A percentile compares a stretch with the other conserved stretches of the same genome.
Evolutionary conservation across 2,797 vertebrate genomes (phyloP).

Genomic region (Ambastaia sidthimunki): DNA sequence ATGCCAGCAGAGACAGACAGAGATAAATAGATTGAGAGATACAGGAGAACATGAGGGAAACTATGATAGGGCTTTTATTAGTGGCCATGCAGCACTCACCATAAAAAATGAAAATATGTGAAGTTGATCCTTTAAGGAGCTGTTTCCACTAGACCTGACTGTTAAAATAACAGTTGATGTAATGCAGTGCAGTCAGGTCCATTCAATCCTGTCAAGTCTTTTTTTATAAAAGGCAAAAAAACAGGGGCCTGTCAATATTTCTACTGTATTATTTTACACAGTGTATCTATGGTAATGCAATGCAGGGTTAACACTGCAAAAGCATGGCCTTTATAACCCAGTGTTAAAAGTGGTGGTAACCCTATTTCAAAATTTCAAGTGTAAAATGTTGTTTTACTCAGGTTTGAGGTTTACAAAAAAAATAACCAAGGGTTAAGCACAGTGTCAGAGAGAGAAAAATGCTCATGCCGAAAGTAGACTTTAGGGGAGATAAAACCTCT

Average conservation of each 20-base stretch:
- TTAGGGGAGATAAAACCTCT: no score
- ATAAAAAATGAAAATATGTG: neutral
- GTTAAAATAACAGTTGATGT: neutral
- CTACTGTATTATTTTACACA: no score
- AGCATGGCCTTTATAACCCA: no score
- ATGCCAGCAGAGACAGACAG: neutral
- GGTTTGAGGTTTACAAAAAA: neutral
- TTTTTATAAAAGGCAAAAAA: no score
- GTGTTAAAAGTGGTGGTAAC: neutral
- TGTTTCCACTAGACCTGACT: neutral
- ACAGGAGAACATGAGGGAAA: constrained; percentile 31
- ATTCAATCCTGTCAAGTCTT: no score
- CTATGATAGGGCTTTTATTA: constrained; percentile 15
- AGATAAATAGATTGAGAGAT: constrained; percentile 42
- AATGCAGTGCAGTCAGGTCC: no score
- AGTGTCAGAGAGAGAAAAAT: neutral
- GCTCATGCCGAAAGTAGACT: no score
- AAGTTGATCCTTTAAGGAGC: neutral
- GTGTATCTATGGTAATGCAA: no score
- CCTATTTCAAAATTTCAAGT: neutral
- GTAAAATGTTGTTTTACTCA: neutral
- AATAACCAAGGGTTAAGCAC: neutral
- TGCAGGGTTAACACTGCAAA: no score
- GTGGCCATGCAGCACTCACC: neutral
- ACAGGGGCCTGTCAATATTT: no score